Evolutionary conservation across 2,113 vertebrate species (phyloP).

Genomic region (Triplophysa tibetana): DNA sequence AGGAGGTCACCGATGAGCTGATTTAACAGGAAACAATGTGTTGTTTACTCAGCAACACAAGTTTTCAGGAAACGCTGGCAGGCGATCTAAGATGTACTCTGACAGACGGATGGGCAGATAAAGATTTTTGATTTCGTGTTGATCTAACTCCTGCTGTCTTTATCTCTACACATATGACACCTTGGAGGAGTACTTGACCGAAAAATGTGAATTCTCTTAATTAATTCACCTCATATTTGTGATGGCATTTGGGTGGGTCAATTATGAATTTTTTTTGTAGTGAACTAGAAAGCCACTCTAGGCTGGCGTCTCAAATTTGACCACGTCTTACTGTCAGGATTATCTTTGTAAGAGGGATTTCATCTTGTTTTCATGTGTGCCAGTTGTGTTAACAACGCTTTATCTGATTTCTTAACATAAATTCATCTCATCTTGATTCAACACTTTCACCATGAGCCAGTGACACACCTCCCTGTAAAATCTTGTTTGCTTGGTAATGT

Average conservation of each 20-base stretch:
- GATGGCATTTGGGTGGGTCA: no score
- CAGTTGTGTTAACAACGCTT: not conserved
- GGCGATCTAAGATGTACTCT: not conserved
- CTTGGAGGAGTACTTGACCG: no score
- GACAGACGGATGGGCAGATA: constrained; percentile 7
- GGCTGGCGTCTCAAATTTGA: constrained; percentile 20
- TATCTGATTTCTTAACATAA: constrained; percentile 1
- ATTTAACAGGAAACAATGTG: constrained; percentile 33
- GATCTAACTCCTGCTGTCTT: not conserved
- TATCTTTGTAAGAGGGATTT: constrained; percentile 3
- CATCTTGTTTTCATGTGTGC: constrained; percentile 6
- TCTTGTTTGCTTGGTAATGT: constrained; percentile 5
- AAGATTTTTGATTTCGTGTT: not conserved
- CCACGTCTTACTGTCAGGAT: constrained; percentile 28
- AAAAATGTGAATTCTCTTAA: no score
- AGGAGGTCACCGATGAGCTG: constrained; percentile 49
- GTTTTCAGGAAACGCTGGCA: constrained; percentile 3
- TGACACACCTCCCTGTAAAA: not conserved
- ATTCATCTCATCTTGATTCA: not conserved
- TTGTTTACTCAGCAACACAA: constrained; percentile 11
- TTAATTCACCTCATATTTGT: no score
- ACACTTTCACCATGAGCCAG: not conserved
- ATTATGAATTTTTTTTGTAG: no score
- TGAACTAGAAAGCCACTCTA: constrained; percentile 11
- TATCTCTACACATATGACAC: not conserved